Percentiles rank a stretch among this genome's conserved stretches.
phyloP scores from a whole-genome alignment of 2,113 vertebrate species.

The Tylochromis polylepis region DNA sequence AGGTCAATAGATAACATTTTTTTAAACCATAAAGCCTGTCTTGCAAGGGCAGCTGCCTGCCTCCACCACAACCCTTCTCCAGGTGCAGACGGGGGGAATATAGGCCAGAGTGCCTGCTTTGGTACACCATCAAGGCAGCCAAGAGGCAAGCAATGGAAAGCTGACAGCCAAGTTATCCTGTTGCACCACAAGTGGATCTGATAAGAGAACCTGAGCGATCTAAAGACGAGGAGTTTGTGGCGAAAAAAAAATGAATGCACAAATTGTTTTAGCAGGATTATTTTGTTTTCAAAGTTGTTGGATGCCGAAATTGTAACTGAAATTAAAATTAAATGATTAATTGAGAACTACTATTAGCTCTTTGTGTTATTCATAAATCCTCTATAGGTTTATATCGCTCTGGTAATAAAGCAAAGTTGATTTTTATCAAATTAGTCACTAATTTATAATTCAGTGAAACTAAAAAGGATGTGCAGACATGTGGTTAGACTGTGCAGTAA shows the following conservation, averaged over 20 bases:
- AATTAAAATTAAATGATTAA: not conserved
- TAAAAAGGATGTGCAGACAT: not conserved
- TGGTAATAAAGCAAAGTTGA: not conserved
- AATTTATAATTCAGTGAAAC: not conserved
- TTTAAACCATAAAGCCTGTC: not conserved
- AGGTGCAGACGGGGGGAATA: not conserved
- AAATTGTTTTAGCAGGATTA: not conserved
- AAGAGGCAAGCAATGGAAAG: not conserved
- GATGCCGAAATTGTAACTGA: not conserved
- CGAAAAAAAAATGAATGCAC: not conserved
- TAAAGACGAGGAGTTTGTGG: not conserved
- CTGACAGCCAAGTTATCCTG: not conserved
- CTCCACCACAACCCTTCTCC: not conserved
- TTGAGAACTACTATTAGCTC: not conserved
- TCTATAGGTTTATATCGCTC: not conserved
- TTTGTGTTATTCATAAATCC: not conserved
- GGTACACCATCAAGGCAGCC: rapidly evolving
- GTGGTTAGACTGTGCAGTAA: not conserved
- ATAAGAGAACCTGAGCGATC: not conserved
- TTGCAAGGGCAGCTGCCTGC: not conserved
- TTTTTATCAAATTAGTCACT: not conserved
- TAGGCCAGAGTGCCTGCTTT: no score
- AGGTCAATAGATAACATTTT: no score
- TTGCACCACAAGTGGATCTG: not conserved
- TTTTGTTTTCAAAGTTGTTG: not conserved